Conservation (phyloP, 2,797 vertebrate genomes). For the Prunella strophiata region DNA sequence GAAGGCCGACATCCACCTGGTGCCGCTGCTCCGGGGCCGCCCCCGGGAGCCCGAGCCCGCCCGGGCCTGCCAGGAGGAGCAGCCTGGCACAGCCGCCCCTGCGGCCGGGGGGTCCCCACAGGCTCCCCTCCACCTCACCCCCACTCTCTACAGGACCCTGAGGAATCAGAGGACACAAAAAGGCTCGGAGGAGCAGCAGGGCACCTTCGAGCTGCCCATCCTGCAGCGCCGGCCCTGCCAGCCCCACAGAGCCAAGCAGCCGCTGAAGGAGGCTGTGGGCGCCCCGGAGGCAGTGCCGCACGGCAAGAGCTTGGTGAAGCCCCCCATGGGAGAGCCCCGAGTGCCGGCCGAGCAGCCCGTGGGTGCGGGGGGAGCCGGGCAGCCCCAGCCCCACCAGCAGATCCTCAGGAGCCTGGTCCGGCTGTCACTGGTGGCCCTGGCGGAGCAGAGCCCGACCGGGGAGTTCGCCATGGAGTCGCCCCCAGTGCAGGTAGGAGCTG, state of each 20-base stretch:
- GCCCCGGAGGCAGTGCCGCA: neutral
- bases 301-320: conserved; percentile 67
- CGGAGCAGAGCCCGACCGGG: conserved; percentile 84
- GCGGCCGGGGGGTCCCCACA: neutral
- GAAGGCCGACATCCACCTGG: conserved; percentile 91
- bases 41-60: conserved; percentile 16
- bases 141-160: conserved; percentile 81
- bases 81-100: accelerated
- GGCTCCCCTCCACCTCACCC: conserved; percentile 74
- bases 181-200: conserved; percentile 45
- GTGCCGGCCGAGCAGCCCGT: neutral
- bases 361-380: conserved; percentile 68
- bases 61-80: neutral
- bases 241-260: conserved; percentile 74
- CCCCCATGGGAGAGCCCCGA: neutral
- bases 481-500: conserved; percentile 88
- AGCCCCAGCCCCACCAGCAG: conserved; percentile 79
- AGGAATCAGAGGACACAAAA: conserved; percentile 80
- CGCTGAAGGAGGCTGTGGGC: conserved; percentile 35
- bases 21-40: conserved; percentile 84
- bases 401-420: conserved; percentile 91
- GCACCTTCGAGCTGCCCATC: conserved; percentile 59
- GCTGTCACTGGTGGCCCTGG: conserved; percentile 91
- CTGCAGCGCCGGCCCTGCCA: conserved; percentile 67
- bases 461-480: conserved; percentile 88